Base-by-base conservation (phyloP, 2,888 invertebrate species). In the Agapostemon virescens region DNA sequence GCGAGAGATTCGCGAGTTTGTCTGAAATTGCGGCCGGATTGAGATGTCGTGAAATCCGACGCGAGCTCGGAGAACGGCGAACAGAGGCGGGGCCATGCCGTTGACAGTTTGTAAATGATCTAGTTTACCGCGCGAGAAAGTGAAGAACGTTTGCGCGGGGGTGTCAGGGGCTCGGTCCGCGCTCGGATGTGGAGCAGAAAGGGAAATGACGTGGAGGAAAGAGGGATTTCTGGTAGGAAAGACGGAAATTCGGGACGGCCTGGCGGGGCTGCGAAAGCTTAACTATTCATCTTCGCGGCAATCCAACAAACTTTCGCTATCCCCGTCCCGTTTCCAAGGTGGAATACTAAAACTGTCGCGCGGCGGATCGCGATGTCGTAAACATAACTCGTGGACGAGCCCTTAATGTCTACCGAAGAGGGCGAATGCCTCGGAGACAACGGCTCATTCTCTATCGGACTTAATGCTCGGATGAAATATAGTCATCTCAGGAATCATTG, bases 31-130 rank as follows among this genome's bases (percentile, higher is more conserved):
- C 69, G 69, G 77, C 49, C 26, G 80, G 79, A 86, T 86, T 86
- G 85, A 87, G 85, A 87, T 86, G 63, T 17, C 42, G 63, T 17
- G 61, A 84, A 82, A 85, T 83, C 70, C 75, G 64, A 69, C 75
- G 49, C 77, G 71, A 66, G 40, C 83, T 85, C 69, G 68, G 26
- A 40, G 74, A 55, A 77, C 73, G 68, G 79, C 77, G 73, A 83
- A 74, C 42, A 30, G 78, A 64, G 68, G 20, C 55, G 58, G 73
- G 71, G 78, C 71, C 85, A 85, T 89, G 89, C 78, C 81, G 88
- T 81, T 90, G 90, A 90, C 90, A 90, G 90, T 88, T 90, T 89
- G 89, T 85, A 89, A 90, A 91, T 90, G 90, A 89, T 90, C 86
- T 81, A 89, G 89, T 90, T 90, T 88, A 85, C 80, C 75, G 81